phyloP scores from a whole-genome alignment of 1,140 invertebrate species.

The Subanguina moxae region DNA sequence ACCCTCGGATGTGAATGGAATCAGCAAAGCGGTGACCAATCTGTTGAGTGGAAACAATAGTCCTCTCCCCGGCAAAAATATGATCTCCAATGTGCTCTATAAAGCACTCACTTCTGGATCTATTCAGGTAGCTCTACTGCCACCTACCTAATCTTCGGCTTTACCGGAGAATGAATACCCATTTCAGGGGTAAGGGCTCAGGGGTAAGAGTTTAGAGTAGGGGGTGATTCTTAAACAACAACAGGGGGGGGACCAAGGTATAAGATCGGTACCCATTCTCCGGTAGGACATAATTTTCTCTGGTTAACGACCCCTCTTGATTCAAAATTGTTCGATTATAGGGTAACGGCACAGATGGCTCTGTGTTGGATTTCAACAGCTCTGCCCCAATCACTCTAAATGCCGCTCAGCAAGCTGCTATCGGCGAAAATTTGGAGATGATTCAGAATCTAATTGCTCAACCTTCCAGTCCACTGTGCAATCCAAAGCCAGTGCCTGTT shows the following conservation, averaged over 20 bases:
- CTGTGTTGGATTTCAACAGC: conserved; percentile 33
- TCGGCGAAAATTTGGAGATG: conserved; percentile 57
- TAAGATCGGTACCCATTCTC: too few relatives aligned
- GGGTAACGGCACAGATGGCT: conserved; percentile 29
- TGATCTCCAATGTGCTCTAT: conserved; percentile 58
- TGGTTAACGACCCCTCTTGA: too few relatives aligned
- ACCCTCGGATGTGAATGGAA: conserved; percentile 41
- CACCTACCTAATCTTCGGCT: neutral
- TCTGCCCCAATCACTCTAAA: conserved; percentile 52
- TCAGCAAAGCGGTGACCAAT: conserved; percentile 49
- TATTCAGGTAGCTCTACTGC: conserved; percentile 42
- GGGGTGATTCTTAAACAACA: too few relatives aligned
- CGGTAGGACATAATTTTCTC: too few relatives aligned
- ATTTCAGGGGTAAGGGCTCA: too few relatives aligned
- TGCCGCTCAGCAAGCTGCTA: conserved; percentile 56
- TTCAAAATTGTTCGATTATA: too few relatives aligned
- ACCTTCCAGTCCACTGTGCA: conserved; percentile 55
- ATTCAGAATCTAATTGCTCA: conserved; percentile 58
- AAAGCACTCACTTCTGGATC: conserved; percentile 56
- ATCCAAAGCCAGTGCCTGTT: conserved; percentile 54
- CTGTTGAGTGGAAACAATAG: conserved; percentile 53
- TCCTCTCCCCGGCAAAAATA: conserved; percentile 52
- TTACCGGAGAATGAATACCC: too few relatives aligned
- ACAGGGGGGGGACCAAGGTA: too few relatives aligned
- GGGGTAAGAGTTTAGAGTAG: too few relatives aligned